Base-by-base conservation (phyloP, 2,113 vertebrate genomes). In the Seriola quinqueradiata region DNA sequence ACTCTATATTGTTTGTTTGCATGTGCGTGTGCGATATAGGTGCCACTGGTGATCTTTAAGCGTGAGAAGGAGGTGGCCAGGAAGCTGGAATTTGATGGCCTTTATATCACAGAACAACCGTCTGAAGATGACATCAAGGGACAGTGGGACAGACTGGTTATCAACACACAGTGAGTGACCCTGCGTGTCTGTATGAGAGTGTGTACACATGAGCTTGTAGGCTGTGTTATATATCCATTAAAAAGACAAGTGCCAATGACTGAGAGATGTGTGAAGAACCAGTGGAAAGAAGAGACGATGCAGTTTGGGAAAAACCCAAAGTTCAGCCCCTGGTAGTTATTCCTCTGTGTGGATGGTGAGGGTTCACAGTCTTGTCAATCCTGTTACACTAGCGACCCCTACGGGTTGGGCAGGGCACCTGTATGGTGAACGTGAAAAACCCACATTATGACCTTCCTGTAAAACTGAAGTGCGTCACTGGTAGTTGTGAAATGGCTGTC, bases 101-200 rank as follows among this genome's bases (percentile, higher is more conserved):
- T 99, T 16, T 99, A 99, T 85, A 99, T 99, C 82, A 99, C 98
- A 34, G 97, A 99, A 77, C 98, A 99, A 58, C 98, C 98, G 1
- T 99, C 98, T 34, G 98, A 99, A 87, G 98, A 99, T 52, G 98
- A 99, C 87, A 99, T 99, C 79, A 99, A 99, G 91, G 98, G 98
- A 65, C 98, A 99, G 73, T 99, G 98, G 98, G 98, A 99, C 91
- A 93, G 98, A 91, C 96, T 99, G 4, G 98, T 99, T 3, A 99
- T 99, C 90, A 99, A 99, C 87, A 99, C 98, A 67, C 98, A 98
- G 97, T 99, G 87, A 97, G 97, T 96, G n/a, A 61, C 76, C 76
- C 76, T 44, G n/a, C 61, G 12, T 32, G 25, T 74, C 16, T 42
- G 23, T 72, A 16, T 40, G 17, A 32, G 32, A 23, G 32, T 68